Evolutionary conservation across 2,888 invertebrate species (phyloP).

Genomic region (Drosophila robusta): DNA sequence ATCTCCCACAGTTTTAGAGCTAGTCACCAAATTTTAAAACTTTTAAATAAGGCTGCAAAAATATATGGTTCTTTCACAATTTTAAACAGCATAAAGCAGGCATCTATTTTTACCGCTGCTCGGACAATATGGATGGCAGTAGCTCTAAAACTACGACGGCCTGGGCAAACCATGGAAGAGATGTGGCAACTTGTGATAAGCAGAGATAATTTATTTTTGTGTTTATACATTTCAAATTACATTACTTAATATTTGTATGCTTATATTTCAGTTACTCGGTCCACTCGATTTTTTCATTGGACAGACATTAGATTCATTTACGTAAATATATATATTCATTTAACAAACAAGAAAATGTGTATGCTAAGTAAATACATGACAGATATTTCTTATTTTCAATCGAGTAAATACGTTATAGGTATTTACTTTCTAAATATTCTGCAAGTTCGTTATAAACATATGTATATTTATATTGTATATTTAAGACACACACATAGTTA

Average conservation of each 20-base stretch:
- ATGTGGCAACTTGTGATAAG: background rate
- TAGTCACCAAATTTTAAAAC: too few relatives aligned
- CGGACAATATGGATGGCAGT: too few relatives aligned
- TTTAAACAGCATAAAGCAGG: too few relatives aligned
- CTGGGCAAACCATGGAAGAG: background rate
- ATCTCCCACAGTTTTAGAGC: too few relatives aligned
- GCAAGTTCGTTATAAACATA: constrained; percentile 13
- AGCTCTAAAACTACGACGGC: too few relatives aligned
- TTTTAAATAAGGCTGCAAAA: too few relatives aligned
- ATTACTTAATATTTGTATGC: background rate
- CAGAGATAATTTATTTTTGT: background rate
- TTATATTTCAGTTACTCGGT: background rate
- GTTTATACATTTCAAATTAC: background rate
- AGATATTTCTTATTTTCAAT: background rate
- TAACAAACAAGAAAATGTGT: constrained; percentile 1
- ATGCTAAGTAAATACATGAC: constrained; percentile 1
- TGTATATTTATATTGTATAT: constrained; percentile 31
- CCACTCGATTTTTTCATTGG: constrained; percentile 3
- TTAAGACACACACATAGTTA: constrained; percentile 58
- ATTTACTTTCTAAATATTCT: constrained; percentile 6
- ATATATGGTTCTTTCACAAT: too few relatives aligned
- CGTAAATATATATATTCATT: constrained; percentile 7
- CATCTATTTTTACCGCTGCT: too few relatives aligned
- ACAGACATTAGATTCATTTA: constrained; percentile 6
- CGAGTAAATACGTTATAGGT: constrained; percentile 20